Percentiles rank a stretch among this genome's conserved stretches.
Evolutionary conservation across 2,113 vertebrate genomes (phyloP).

Genomic region (Nyctereutes procyonoides): DNA sequence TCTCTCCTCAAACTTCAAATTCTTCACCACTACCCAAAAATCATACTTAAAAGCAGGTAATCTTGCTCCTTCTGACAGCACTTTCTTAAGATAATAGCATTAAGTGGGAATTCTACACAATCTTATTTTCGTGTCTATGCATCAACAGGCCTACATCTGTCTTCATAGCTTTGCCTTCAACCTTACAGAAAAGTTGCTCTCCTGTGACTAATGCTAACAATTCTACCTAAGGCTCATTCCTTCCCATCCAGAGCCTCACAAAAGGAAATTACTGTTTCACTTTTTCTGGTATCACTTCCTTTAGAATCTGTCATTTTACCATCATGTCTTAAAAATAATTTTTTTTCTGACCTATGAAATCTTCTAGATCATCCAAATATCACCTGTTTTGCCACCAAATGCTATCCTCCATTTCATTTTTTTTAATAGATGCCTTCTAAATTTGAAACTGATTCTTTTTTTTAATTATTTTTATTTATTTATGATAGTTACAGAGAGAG

Average conservation of each 20-base stretch:
- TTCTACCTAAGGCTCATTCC: background rate
- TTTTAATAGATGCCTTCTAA: too few relatives aligned
- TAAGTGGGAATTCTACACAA: background rate
- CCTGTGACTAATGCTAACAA: background rate
- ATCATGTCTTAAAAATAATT: background rate
- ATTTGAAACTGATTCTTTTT: too few relatives aligned
- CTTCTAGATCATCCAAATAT: background rate
- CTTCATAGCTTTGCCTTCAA: background rate
- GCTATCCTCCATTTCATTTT: background rate
- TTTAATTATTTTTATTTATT: too few relatives aligned
- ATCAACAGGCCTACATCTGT: background rate
- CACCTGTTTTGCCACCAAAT: background rate
- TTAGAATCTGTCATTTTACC: background rate
- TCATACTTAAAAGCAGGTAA: background rate
- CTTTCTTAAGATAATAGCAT: background rate
- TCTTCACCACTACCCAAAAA: background rate
- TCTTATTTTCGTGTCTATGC: background rate
- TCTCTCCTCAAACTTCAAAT: background rate
- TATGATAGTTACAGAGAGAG: too few relatives aligned
- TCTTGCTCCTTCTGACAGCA: background rate
- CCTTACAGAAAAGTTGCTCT: background rate
- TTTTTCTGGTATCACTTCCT: background rate
- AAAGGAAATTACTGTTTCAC: background rate
- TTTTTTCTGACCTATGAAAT: background rate
- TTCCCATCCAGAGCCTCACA: background rate